Evolutionary conservation across 2,888 invertebrate species (phyloP).

Genomic region (Bimastos eiseni): DNA sequence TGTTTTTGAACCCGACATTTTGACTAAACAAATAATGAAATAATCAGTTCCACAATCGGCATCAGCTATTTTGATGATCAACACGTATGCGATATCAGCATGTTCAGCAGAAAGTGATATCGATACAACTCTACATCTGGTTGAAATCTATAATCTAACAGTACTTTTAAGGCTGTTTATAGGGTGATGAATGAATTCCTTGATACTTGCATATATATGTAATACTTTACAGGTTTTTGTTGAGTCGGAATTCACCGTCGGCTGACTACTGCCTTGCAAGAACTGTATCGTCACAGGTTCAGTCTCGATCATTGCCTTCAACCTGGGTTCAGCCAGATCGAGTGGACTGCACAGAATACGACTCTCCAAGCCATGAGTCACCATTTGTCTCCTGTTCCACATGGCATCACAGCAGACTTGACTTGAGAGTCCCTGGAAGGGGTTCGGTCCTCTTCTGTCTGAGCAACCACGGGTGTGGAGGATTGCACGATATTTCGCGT

Average conservation of each 20-base stretch:
- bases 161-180: too few relatives aligned
- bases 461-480: too few relatives aligned
- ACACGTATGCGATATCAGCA: too few relatives aligned
- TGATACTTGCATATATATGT: not conserved
- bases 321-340: not conserved
- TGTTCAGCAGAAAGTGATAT: too few relatives aligned
- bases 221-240: not conserved
- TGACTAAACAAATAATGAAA: too few relatives aligned
- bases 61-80: too few relatives aligned
- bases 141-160: too few relatives aligned
- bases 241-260: not conserved
- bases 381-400: not conserved
- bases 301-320: not conserved
- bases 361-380: not conserved
- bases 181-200: not conserved
- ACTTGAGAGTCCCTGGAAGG: not conserved
- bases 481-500: not conserved
- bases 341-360: not conserved
- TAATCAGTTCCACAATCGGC: too few relatives aligned
- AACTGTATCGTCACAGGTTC: not conserved
- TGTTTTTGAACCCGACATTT: too few relatives aligned
- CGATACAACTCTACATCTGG: too few relatives aligned
- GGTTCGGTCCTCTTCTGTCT: not conserved
- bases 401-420: not conserved
- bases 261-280: not conserved